A percentile compares a stretch with the other conserved stretches of the same genome.
These are phyloP conservation scores for Anarsia innoxiella DNA, from an alignment of 2,888 invertebrate species.

Conservation along the genomic window DNA sequence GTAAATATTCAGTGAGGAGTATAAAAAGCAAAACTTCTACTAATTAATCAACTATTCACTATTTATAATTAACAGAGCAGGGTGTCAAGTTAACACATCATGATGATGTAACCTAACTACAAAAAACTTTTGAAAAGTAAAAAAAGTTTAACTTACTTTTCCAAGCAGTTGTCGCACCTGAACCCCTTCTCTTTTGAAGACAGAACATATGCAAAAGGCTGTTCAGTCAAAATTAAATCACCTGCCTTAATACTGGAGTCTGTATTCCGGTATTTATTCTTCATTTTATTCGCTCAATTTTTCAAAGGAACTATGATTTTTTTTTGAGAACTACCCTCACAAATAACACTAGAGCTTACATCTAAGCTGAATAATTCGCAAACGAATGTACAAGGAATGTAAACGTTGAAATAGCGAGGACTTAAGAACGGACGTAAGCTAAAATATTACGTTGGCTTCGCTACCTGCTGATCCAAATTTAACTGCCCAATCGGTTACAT, in stretches of 20 bases:
- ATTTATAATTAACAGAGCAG: no score
- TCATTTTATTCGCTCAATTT: slow-evolving; percentile 34
- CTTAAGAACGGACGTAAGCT: slow-evolving; percentile 36
- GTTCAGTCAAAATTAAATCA: slow-evolving; percentile 80
- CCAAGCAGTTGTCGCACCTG: slow-evolving; percentile 86
- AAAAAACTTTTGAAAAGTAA: neutral
- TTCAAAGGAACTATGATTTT: neutral
- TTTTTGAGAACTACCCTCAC: neutral
- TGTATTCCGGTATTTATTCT: slow-evolving; percentile 55
- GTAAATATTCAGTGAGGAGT: no score
- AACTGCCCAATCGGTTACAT: slow-evolving; percentile 52
- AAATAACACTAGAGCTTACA: slow-evolving; percentile 8
- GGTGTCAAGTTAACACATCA: no score
- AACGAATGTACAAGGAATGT: slow-evolving; percentile 47
- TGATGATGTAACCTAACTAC: neutral
- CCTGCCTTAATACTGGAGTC: slow-evolving; percentile 74
- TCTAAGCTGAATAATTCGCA: slow-evolving; percentile 22
- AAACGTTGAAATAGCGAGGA: slow-evolving; percentile 28
- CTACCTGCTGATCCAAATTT: slow-evolving; percentile 58
- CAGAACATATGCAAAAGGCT: slow-evolving; percentile 84
- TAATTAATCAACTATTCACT: no score
- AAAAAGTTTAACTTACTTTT: slow-evolving; percentile 70
- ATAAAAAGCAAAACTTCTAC: no score
- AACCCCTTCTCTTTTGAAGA: slow-evolving; percentile 80
- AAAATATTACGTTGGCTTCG: slow-evolving; percentile 53